A percentile compares a stretch with the other conserved stretches of the same genome.
These are phyloP conservation scores for Galbula dea DNA, from an alignment of 2,113 vertebrate species.

Conservation along the genomic window DNA sequence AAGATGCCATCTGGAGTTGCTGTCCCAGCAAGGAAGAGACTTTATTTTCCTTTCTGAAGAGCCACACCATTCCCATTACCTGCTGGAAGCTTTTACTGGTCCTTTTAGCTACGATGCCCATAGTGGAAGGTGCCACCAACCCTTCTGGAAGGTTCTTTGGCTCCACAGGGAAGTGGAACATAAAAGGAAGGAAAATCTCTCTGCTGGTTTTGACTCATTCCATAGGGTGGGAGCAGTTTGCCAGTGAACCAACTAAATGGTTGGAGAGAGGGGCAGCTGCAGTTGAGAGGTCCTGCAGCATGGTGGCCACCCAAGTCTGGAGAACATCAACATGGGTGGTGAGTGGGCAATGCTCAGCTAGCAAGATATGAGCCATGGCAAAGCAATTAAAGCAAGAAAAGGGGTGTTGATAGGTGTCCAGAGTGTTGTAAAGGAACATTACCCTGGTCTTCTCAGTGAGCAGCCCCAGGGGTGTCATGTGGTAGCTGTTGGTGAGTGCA, in stretches of 20 bases:
- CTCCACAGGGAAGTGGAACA: neutral
- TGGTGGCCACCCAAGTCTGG: neutral
- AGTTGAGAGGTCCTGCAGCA: neutral
- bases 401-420: neutral
- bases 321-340: neutral
- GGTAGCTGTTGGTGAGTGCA: neutral
- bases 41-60: neutral
- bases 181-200: neutral
- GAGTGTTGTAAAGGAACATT: neutral
- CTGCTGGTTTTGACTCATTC: neutral
- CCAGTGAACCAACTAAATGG: neutral
- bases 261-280: neutral
- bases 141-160: neutral
- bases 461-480: neutral
- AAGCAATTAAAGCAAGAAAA: neutral
- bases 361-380: neutral
- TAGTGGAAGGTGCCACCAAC: neutral
- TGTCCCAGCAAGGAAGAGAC: neutral
- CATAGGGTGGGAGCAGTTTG: neutral
- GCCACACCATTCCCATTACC: neutral
- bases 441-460: neutral
- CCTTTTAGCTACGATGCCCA: neutral
- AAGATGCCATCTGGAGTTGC: neutral
- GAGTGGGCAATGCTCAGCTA: neutral
- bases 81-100: neutral